These are phyloP conservation scores for Sialia sialis DNA, from an alignment of 2,113 vertebrate genomes.

Conservation along the genomic window DNA sequence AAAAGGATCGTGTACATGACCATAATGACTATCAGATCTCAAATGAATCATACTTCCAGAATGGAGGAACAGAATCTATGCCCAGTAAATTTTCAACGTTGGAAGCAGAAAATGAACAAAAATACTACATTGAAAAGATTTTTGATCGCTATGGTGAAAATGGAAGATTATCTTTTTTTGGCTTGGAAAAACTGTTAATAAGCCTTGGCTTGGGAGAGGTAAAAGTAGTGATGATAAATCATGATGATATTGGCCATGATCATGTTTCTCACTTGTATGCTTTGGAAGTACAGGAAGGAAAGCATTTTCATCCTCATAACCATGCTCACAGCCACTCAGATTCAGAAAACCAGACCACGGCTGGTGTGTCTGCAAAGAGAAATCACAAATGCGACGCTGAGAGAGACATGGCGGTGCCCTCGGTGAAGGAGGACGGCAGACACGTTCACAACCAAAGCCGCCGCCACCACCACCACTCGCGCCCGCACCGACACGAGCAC, in stretches of 20 bases:
- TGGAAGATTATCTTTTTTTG: conserved; percentile 87
- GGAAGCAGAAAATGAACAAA: conserved; percentile 84
- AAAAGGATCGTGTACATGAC: conserved; percentile 55
- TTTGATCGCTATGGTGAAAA: conserved; percentile 88
- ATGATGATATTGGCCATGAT: conserved; percentile 91
- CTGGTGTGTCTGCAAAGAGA: conserved; percentile 36
- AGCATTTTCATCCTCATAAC: conserved; percentile 77
- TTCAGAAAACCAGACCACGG: conserved; percentile 69
- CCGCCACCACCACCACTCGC: conserved; percentile 60
- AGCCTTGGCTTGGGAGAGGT: conserved; percentile 92
- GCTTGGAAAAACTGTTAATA: conserved; percentile 88
- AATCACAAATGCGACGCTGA: conserved; percentile 63
- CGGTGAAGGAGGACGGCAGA: conserved; percentile 55
- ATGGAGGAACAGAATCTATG: conserved; percentile 46
- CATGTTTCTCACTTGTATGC: conserved; percentile 91
- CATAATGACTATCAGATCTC: conserved; percentile 85
- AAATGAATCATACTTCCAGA: conserved; percentile 75
- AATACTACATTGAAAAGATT: conserved; percentile 90
- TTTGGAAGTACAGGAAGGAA: conserved; percentile 86
- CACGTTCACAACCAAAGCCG: conserved; percentile 31
- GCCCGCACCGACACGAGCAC: conserved; percentile 60
- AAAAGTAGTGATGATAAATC: conserved; percentile 84
- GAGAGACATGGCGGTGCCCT: conserved; percentile 26
- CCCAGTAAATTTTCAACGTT: conserved; percentile 63
- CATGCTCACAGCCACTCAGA: conserved; percentile 60